Evolutionary conservation across 2,888 invertebrate genomes (phyloP), one percentile per base, ranked within the genome.

Genomic region (Camponotus fellah): DNA sequence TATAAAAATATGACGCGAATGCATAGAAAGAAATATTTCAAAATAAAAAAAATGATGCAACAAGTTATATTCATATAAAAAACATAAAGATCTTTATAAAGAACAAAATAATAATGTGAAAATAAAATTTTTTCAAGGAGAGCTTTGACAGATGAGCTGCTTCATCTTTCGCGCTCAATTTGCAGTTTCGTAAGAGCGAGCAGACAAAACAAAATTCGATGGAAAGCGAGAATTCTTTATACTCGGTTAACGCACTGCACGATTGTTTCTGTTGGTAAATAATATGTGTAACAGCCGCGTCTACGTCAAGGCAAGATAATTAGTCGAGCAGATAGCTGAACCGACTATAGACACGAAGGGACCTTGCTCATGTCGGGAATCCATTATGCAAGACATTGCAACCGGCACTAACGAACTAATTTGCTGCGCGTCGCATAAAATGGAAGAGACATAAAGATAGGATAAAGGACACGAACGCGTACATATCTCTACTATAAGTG

Each of bases 271-370:
- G 62, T 65, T 43, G 62, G 76, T 82, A 68, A 64, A 84, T 86
- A 82, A 88, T 86, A 88, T 77, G 72, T 65, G 56, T 76, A 71
- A 49, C 81, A 77, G 72, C 74, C 68, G 62, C 17, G 17, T 49
- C 77, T 72, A 43, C 53, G 81, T 76, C 84, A 74, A 84, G 84
- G 82, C 68, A 80, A 88, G 88, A 85, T 87, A 90, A 90, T 90
- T 90, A 90, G 82, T 84, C 76, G 66, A 75, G 82, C 74, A 80
- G 84, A 85, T 79, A 71, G 71, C 75, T 69, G 81, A 75, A 46
- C 53, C 65, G n/a, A 62, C 60, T 74, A 56, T 62, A 84, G 85
- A 75, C 85, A 75, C 64, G 74, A 74, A 71, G 68, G 71, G 53
- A n/a, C 10, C 71, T 69, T 43, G 40, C 43, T 69, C 79, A 43